Conservation (phyloP, 2,888 invertebrate species). For the Mylabris sibirica region DNA sequence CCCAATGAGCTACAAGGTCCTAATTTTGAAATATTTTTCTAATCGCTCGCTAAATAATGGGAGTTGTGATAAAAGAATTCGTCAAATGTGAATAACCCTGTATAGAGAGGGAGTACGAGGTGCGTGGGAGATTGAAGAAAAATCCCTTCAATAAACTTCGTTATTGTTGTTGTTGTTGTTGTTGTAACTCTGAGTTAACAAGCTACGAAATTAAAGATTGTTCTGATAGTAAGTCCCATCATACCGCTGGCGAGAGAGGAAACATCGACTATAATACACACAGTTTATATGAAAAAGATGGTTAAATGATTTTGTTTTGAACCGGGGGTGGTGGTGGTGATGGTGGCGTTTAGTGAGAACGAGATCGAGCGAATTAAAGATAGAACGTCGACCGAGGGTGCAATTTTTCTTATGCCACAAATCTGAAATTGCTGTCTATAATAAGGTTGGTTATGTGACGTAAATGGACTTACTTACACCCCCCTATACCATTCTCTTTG, state of each 20-base stretch:
- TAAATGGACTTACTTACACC: slow-evolving; percentile 48
- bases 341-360: no score
- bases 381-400: slow-evolving; percentile 38
- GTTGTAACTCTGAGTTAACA: slow-evolving; percentile 57
- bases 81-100: no score
- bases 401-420: slow-evolving; percentile 57
- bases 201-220: slow-evolving; percentile 69
- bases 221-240: slow-evolving; percentile 69
- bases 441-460: slow-evolving; percentile 55
- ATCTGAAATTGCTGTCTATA: slow-evolving; percentile 58
- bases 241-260: slow-evolving; percentile 56
- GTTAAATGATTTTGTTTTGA: slow-evolving; percentile 3
- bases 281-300: slow-evolving; percentile 47
- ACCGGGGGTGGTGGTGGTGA: slow-evolving; percentile 20
- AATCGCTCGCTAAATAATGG: no score
- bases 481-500: background rate
- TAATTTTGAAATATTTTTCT: no score
- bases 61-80: no score
- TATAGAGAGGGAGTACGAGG: background rate
- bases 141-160: slow-evolving; percentile 47
- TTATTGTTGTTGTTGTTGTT: slow-evolving; percentile 38
- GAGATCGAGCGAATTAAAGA: slow-evolving; percentile 43
- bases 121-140: slow-evolving; percentile 31
- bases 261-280: slow-evolving; percentile 49
- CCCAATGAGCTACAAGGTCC: no score